Evolutionary conservation across 2,113 vertebrate species (phyloP), one percentile per base, ranked within the genome.

Genomic region (Nerophis lumbriciformis): DNA sequence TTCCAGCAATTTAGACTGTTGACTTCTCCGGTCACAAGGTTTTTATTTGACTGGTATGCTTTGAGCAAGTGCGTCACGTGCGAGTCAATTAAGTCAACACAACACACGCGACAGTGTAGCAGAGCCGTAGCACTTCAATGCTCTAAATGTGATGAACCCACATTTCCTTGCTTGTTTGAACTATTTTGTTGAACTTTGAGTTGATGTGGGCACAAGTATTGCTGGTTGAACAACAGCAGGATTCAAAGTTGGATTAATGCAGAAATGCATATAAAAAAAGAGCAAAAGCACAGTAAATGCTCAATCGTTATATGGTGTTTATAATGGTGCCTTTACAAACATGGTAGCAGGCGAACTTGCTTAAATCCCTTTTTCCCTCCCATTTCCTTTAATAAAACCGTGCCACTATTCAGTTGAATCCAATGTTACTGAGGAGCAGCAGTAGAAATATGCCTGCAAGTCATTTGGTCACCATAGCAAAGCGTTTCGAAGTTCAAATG

Each of bases 241-340:
- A n/a, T 42, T 55, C 53, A 65, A 49, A 13, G 39, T 48, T 61
- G 45, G 59, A 70, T 62, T 53, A 21, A 4, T 45, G 42, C 5
- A 45, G 42, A 45, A 11, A 11, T 45, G 63, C 52, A 69, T 51
- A 69, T 54, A 53, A 50, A 58, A 67, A 7, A 75, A 57, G 19
- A 72, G 28, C 67, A 69, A 6, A 10, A 73, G 35, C 48, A 4
- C n/a, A 57, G 66, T 65, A 65, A 52, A 68, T 68, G 10, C 13
- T 45, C 59, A 59, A 65, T 35, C 10, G 1, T 42, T 42, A 11
- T 45, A 12, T 12, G 10, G 10, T 45, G 42, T 9, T 12, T 12
- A 57, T 78, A 12, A 58, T 60, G 72, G 63, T 83, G 76, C 81
- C 78, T 82, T 78, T 68, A 28, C 72, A 6, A 62, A 66, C 68